Base-by-base conservation (phyloP, 1,140 invertebrate species). In the Riptortus pedestris region DNA sequence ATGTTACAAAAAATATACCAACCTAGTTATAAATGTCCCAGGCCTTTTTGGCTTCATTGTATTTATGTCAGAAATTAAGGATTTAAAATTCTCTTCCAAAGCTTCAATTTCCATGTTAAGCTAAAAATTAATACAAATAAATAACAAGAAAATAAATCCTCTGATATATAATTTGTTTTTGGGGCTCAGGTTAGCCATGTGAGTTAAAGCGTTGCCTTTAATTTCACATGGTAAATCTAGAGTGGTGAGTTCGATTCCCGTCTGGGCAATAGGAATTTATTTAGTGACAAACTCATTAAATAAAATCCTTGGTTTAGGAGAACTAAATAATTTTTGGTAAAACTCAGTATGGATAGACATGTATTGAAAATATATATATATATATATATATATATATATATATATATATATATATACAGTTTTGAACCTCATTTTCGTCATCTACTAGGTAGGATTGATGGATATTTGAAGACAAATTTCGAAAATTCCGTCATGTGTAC, bases 21-120 rank as follows among this genome's bases (percentile, higher is more conserved):
- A 83, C 81, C 83, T 82, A 18, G 79, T 81, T 59, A 91, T 83
- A 70, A 89, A 89, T 24, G 74, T 69, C 9, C 81, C 83, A 60
- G 79, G 75, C 48, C 81, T 74, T 70, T 82, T 85, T 11, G 85
- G 85, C 66, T 80, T 78, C 48, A 75, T 75, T 1, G 67, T 68
- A 67, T 85, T 74, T 55, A 90, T 69, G 73, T 88, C 82, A 65
- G 80, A 75, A 20, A 91, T 63, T 57, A 89, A 64, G 0, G 75
- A 72, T 47, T 70, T 70, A 67, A 90, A 80, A 72, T 92, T 92
- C 67, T 83, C 84, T 71, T 85, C 84, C 51, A 91, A 75, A 43
- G 85, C 75, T 65, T 81, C 75, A 1, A 69, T 68, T 9, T 85
- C 79, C 87, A 91, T 91, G 68, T 84, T 73, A 27, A 91, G 71